Evolutionary conservation across 2,113 vertebrate genomes (phyloP).

Genomic region (Sturnira hondurensis): DNA sequence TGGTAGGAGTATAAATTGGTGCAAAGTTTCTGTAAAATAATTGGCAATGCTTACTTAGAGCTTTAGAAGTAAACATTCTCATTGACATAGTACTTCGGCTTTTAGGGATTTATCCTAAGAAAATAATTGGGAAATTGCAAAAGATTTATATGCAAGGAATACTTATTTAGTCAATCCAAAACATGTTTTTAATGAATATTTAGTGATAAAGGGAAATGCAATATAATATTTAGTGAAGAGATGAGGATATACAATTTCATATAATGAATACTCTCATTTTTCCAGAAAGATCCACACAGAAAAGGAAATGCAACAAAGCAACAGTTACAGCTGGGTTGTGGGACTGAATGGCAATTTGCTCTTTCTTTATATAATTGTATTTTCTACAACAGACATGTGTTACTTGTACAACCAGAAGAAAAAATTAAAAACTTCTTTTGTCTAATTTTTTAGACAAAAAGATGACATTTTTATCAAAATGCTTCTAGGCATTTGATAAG

Average conservation of each 20-base stretch:
- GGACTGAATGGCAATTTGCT: not conserved
- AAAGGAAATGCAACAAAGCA: not conserved
- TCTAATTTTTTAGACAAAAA: not conserved
- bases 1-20: not conserved
- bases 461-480: too few relatives aligned
- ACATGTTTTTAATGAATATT: conserved; percentile 13
- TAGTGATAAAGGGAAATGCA: not conserved
- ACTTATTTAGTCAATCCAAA: not conserved
- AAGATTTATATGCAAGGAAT: conserved; percentile 3
- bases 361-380: not conserved
- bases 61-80: conserved; percentile 1
- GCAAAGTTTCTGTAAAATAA: not conserved
- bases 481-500: not conserved
- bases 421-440: not conserved
- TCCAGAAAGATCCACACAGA: not conserved
- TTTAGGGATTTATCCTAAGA: conserved; percentile 9
- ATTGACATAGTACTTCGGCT: not conserved
- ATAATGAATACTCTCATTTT: not conserved
- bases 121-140: conserved; percentile 12
- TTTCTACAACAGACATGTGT: not conserved
- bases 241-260: not conserved
- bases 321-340: not conserved
- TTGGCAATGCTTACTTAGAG: not conserved
- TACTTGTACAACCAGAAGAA: conserved; percentile 1
- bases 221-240: not conserved